phyloP scores from a whole-genome alignment of 2,888 invertebrate species.

The Caradrina clavipalpis region DNA sequence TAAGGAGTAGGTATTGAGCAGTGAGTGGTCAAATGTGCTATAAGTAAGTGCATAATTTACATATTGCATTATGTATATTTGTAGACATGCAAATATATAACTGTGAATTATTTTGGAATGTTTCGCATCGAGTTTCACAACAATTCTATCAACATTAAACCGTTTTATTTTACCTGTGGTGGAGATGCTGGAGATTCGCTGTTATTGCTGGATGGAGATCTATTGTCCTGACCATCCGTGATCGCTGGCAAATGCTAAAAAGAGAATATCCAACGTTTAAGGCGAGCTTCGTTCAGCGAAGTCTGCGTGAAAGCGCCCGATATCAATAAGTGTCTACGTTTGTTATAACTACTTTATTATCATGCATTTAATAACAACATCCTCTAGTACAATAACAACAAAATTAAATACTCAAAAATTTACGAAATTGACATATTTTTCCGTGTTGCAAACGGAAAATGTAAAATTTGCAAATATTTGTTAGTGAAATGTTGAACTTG shows the following conservation, averaged over 20 bases:
- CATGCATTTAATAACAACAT: constrained; percentile 30
- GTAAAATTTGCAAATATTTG: constrained; percentile 7
- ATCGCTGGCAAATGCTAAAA: constrained; percentile 88
- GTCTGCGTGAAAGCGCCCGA: constrained; percentile 7
- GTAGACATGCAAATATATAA: neutral
- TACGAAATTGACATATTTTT: neutral
- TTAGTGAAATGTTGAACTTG: neutral
- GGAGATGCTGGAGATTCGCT: constrained; percentile 82
- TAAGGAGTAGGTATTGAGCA: constrained; percentile 23
- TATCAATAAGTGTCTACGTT: neutral
- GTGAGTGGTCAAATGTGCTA: neutral
- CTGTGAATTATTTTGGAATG: neutral
- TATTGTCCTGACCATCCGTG: constrained; percentile 85
- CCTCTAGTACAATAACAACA: constrained; percentile 16
- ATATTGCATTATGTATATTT: neutral
- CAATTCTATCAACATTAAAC: constrained; percentile 15
- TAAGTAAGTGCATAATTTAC: constrained; percentile 15
- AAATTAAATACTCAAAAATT: neutral
- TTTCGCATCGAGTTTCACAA: neutral
- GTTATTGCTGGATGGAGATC: constrained; percentile 76
- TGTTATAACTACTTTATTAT: constrained; percentile 5
- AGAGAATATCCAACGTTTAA: constrained; percentile 47
- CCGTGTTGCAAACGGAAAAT: constrained; percentile 2
- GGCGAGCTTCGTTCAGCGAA: constrained; percentile 25
- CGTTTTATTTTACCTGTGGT: constrained; percentile 78